A percentile compares a stretch with the other conserved stretches of the same genome.
These are phyloP conservation scores for Dicranocentrus wangi DNA, from an alignment of 2,888 invertebrate genomes.

Conservation along the genomic window DNA sequence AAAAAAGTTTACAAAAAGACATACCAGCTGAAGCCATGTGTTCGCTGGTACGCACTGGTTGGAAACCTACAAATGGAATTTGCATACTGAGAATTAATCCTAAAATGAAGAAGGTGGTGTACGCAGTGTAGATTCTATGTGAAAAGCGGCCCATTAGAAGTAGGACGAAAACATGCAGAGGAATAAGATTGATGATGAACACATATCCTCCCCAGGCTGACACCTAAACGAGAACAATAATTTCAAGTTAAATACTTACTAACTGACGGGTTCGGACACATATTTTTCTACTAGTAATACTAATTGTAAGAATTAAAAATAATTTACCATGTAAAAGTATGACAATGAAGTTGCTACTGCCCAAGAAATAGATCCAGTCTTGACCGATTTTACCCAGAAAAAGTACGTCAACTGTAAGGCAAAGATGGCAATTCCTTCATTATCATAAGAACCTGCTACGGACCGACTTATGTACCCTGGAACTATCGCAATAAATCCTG, in stretches of 20 bases:
- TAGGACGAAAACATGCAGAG: conserved; percentile 95
- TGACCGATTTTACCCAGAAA: conserved; percentile 94
- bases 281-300: neutral
- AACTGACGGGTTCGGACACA: neutral
- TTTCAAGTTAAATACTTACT: neutral
- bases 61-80: conserved; percentile 96
- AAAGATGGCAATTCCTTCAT: conserved; percentile 99
- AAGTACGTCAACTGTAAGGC: conserved; percentile 98
- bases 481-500: conserved; percentile 98
- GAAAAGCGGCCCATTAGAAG: conserved; percentile 97
- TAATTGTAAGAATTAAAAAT: neutral
- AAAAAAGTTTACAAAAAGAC: neutral
- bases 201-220: conserved; percentile 99
- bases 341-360: conserved; percentile 93
- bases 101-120: conserved; percentile 96
- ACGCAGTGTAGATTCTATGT: conserved; percentile 92
- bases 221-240: conserved; percentile 79
- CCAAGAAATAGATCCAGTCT: conserved; percentile 98
- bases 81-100: conserved; percentile 98
- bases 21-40: conserved; percentile 98
- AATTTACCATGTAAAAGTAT: conserved; percentile 98
- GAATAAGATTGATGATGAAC: conserved; percentile 99
- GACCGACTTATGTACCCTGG: conserved; percentile 99
- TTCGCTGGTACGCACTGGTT: conserved; percentile 98
- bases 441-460: conserved; percentile 99